Evolutionary conservation across 53 echinoderm and acorn worm species (phyloP).

Genomic region (Zoroaster sp.): DNA sequence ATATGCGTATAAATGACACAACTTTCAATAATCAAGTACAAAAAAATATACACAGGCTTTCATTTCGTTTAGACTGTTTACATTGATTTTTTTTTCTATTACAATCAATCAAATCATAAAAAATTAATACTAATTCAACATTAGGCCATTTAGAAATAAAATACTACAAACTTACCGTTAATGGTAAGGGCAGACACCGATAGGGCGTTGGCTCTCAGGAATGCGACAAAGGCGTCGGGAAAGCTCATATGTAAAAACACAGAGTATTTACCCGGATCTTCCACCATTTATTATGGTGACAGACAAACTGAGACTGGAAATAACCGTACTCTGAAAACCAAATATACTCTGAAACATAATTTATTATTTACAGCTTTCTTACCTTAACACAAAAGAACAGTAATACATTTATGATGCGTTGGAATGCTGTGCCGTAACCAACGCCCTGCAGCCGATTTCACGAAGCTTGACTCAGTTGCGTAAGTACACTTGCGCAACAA

Average conservation of each 20-base stretch:
- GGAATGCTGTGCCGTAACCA: no score
- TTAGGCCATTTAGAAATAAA: not conserved
- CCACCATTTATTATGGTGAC: not conserved
- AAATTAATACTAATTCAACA: not conserved
- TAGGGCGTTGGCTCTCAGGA: constrained; percentile 12
- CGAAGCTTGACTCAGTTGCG: no score
- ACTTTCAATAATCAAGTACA: no score
- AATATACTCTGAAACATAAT: no score
- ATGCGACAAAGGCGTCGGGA: not conserved
- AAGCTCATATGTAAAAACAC: not conserved
- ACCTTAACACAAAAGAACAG: no score
- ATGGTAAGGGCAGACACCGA: not conserved
- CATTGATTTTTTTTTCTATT: not conserved
- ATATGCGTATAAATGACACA: not conserved
- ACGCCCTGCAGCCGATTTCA: no score
- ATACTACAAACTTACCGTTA: not conserved
- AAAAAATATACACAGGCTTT: no score
- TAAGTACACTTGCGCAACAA: no score
- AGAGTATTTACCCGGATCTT: not conserved
- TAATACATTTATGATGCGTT: no score
- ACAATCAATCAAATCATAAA: not conserved
- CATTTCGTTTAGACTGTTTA: no score
- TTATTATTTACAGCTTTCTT: no score
- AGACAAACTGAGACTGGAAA: not conserved
- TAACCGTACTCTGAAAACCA: no score